Base-by-base conservation (phyloP, 2,888 invertebrate species). In the Ethmia dodecea region DNA sequence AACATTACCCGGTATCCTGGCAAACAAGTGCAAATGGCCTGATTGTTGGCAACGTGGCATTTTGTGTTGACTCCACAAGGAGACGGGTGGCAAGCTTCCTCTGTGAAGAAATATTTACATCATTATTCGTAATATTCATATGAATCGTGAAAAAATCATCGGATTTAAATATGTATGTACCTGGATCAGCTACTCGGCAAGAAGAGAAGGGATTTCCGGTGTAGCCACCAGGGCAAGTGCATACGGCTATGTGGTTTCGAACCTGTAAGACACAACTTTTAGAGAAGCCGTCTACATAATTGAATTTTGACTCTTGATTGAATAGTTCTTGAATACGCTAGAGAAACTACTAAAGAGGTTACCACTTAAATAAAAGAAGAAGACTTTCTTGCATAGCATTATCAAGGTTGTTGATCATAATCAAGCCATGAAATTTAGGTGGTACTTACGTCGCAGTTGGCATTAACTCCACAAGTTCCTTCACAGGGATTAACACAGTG, bases 21-120 rank as follows among this genome's bases (percentile, higher is more conserved):
- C 31, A 92, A 72, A 54, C 95, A 96, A 31, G 91, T 91, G 60
- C 96, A 96, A 6, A 93, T 91, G 1, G 94, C 93, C 11, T 93
- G 90, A 47, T 90, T 90, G 63, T 92, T 92, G 27, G 91, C 81
- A 6, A 94, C 93, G 60, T 93, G 92, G 66, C 95, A 95, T 33
- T 92, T 90, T 1, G 95, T 94, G 72, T 95, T 95, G 25, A 63
- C 56, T 5, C 95, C 95, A 50, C 95, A 95, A 0, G 95, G 94
- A 42, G 91, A 93, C 9, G 94, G 94, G 57, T 92, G 92, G 65
- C 95, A 95, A 27, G 93, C 89, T 60, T 94, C 94, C 83, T 93
- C 95, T 95, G 72, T 24, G 54, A 61, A 49, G 3, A 46, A 11
- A 13, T 29, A 32, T 18, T 15, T 3, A 22, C 5, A 9, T 8